Evolutionary conservation across 2,797 vertebrate species (phyloP).

Genomic region (Eupleurogrammus muticus): DNA sequence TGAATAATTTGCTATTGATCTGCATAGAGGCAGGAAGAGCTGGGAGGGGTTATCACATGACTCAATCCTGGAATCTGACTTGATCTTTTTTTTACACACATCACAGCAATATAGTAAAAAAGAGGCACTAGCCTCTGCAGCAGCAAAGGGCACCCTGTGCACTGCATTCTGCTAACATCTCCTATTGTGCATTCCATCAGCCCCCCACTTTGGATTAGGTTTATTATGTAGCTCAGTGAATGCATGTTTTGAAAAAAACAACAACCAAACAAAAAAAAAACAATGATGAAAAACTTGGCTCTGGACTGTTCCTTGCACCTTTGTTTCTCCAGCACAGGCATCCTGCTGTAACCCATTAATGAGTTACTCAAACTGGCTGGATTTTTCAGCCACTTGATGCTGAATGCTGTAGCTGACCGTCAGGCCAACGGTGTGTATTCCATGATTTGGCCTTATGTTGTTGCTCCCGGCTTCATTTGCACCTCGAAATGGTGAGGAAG

Average conservation of each 20-base stretch:
- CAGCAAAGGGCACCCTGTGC: constrained; percentile 35
- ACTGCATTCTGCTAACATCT: constrained; percentile 40
- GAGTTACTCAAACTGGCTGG: not conserved
- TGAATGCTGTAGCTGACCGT: constrained; percentile 7
- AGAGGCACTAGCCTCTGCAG: constrained; percentile 33
- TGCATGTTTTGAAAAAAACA: not conserved
- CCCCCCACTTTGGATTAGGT: constrained; percentile 30
- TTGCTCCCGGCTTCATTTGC: constrained; percentile 47
- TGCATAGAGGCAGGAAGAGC: constrained; percentile 32
- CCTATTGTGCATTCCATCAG: constrained; percentile 38
- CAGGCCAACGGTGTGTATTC: constrained; percentile 28
- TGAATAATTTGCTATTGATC: constrained; percentile 66
- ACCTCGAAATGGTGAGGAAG: constrained; percentile 71
- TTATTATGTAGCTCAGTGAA: constrained; percentile 49
- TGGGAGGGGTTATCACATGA: constrained; percentile 71
- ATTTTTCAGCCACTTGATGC: constrained; percentile 2
- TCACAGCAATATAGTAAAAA: constrained; percentile 57
- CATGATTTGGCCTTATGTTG: constrained; percentile 44
- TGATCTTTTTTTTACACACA: constrained; percentile 28
- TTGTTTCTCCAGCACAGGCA: constrained; percentile 34
- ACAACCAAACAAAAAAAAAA: constrained; percentile 9
- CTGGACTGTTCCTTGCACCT: constrained; percentile 28
- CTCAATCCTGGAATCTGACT: constrained; percentile 51
- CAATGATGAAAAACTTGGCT: constrained; percentile 30
- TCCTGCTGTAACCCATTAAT: constrained; percentile 19